Evolutionary conservation across 1,140 invertebrate genomes (phyloP).

Genomic region (Drosophila yakuba): DNA sequence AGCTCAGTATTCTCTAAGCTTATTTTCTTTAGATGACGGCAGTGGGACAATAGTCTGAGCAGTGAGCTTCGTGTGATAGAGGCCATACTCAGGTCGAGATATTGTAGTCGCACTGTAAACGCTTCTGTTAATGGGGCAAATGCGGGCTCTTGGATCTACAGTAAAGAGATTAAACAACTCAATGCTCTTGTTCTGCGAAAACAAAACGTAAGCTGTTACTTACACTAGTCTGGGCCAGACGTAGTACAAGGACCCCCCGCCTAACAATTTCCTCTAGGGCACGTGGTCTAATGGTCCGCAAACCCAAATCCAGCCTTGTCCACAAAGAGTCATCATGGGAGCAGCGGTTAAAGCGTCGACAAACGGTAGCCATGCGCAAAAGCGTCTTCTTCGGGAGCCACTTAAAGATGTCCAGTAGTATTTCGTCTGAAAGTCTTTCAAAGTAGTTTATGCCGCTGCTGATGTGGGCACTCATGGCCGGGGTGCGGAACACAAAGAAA

Average conservation of each 20-base stretch:
- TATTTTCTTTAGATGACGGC: slow-evolving; percentile 90
- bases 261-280: slow-evolving; percentile 89
- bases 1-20: slow-evolving; percentile 92
- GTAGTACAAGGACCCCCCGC: slow-evolving; percentile 90
- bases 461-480: slow-evolving; percentile 55
- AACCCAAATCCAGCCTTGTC: slow-evolving; percentile 92
- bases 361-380: slow-evolving; percentile 89
- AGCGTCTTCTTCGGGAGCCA: slow-evolving; percentile 92
- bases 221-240: slow-evolving; percentile 91
- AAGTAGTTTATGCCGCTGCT: slow-evolving; percentile 86
- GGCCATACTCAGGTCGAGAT: slow-evolving; percentile 93
- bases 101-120: slow-evolving; percentile 87
- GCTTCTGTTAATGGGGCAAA: slow-evolving; percentile 77
- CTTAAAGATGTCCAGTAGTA: slow-evolving; percentile 92
- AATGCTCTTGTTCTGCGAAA: not conserved
- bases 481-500: slow-evolving; percentile 74
- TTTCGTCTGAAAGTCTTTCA: slow-evolving; percentile 91
- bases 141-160: slow-evolving; percentile 86
- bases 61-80: slow-evolving; percentile 87
- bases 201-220: not conserved
- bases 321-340: slow-evolving; percentile 93
- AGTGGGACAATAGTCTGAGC: slow-evolving; percentile 88
- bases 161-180: not conserved
- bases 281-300: slow-evolving; percentile 88
- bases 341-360: slow-evolving; percentile 89